Evolutionary conservation across 2,113 vertebrate species (phyloP), one percentile per base, ranked within the genome.

Genomic region (Ctenomys sociabilis): DNA sequence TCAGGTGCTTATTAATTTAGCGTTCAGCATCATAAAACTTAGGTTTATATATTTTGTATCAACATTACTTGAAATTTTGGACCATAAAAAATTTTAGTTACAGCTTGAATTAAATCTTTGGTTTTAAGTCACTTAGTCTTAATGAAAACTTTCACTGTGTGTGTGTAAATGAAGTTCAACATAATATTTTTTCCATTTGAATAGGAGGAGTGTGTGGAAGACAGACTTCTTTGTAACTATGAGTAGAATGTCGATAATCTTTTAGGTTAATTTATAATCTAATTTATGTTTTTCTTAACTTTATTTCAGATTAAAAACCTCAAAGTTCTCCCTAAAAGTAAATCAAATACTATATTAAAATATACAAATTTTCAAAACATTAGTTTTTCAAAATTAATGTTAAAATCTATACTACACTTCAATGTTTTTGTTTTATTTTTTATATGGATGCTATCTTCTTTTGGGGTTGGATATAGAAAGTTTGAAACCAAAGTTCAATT

Each of bases 401-500:
- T 35, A 14, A 81, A 40, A 86, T 80, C 2, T 88, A 52, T 16
- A 70, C 43, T 32, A 32, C 7, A 17, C 88, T 96, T 88, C 19
- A 54, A 82, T 37, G 30, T 30, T 91, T 35, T 19, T 43, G 35
- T 26, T 94, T 24, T 30, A 64, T 92, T 11, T 57, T 93, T 91
- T 91, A 2, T 11, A 70, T n/a, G 7, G 68, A 77, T 84, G 57
- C 95, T 90, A 93, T 22, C 95, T 78, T 49, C 87, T 10, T 85
- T 86, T 80, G 30, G 70, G 63, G 30, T 32, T 94, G 16, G 16
- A 59, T 64, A 64, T 68, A 91, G 43, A 89, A 97, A 77, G 22
- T 43, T 91, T 96, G 24, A 93, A 95, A 93, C 12, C 32, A 88
- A 96, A 94, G 64, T 88, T 73, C 86, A 52, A 77, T 85, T 95